Base-by-base conservation (phyloP, 2,888 invertebrate genomes). In the Cosmia pyralina region DNA sequence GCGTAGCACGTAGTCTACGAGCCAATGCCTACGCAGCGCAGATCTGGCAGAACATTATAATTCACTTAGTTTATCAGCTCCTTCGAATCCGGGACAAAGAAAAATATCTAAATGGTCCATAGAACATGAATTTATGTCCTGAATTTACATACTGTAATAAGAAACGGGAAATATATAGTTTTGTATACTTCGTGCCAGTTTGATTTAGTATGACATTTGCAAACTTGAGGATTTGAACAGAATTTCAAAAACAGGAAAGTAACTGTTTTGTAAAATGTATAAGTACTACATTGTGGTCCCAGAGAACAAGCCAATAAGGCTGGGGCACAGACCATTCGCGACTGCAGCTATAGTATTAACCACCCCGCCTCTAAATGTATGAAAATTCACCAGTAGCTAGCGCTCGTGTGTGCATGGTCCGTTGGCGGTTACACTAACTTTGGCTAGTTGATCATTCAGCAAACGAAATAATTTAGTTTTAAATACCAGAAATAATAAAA, bases 1-100 rank as follows among this genome's bases (percentile, higher is more conserved):
- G 53, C 81, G 84, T 80, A 84, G 81, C 84, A 81, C 81, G 69
- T 84, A 84, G 10, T n/a, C 81, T 81, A 75, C 84, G 75, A 59
- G 38, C 41, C 28, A 53, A 52, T 53, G 68, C 63, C 69, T 60
- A 75, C 81, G 67, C 59, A 41, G 62, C 81, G 67, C 59, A 41
- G 62, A 75, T 81, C 64, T 46, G 28, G 4, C 28, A 22, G 22
- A 44, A 55, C 75, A 80, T 80, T 74, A 67, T 69, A 63, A 69
- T 80, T 81, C 69, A 67, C 64, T 80, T 69, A 74, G 50, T 66
- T 80, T 79, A 73, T 80, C 84, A 79, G 65, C 38, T 52, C 41
- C 41, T 48, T 22, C 28, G 15, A 57, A 67, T 57, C 46, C n/a
- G 19, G 17, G 44, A 63, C 34, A 64, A 55, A 63, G 34, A 70